Evolutionary conservation across 35 echinoderm and acorn worm species (phyloP), one percentile per base, ranked within the genome.

Genomic region (Anneissia japonica): DNA sequence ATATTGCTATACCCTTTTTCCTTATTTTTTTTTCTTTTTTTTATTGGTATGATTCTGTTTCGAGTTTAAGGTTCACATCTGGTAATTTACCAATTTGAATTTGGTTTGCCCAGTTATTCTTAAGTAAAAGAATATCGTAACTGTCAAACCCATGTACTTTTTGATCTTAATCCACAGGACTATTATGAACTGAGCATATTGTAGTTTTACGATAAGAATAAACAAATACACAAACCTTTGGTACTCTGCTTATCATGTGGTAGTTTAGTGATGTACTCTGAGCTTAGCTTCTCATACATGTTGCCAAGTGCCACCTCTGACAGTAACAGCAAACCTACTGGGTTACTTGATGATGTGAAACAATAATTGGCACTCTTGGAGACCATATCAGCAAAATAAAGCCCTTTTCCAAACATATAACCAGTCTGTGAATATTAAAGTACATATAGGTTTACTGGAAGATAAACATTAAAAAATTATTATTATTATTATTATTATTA

Each of bases 351-450:
- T 55, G 74, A 83, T 0, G 96, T 77, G 56, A 86, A 86, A 76
- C 96, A 99, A 77, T 99, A 99, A 84, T 99, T 99, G 89, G 96
- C 96, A 41, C 96, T 99, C 84, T 99, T 99, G 13, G 96, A 94
- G 19, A 91, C 89, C 96, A 99, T 99, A 40, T 99, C 96, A 26
- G 96, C 96, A 92, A 99, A 99, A 87, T 99, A 99, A 1, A 99
- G 79, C 31, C 96, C 96, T 89, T 99, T 99, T 75, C 96, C 96
- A 88, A 99, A 99, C 96, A 99, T 99, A 87, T 99, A 99, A 36
- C 96, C 96, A 51, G 96, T 99, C 92, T 94, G 96, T 0, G 73
- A 79, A 79, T 7, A 14, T 0, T 91, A 88, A n/a, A n/a, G n/a
- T n/a, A n/a, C n/a, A n/a, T n/a, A n/a, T n/a, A n/a, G n/a, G n/a